Percentiles rank a stretch among this genome's conserved stretches.
These are phyloP conservation scores for Tiphia femorata DNA, from an alignment of 2,888 invertebrate species.

Conservation along the genomic window DNA sequence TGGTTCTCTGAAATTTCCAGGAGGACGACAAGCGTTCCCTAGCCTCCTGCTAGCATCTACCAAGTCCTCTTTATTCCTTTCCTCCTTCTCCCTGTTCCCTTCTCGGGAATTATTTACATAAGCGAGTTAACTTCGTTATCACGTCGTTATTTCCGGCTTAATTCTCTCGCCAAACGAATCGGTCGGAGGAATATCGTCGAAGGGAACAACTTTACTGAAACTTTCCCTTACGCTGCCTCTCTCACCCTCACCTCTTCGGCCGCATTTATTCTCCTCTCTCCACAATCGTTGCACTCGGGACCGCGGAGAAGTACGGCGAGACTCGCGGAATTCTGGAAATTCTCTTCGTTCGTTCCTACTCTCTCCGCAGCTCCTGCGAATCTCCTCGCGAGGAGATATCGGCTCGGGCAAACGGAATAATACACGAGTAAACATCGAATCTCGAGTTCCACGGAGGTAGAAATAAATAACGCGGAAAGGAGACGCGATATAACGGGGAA, in stretches of 20 bases:
- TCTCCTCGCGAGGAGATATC: constrained; percentile 30
- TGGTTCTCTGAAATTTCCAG: no score
- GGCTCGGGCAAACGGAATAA: constrained; percentile 33
- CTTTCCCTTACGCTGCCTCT: not conserved
- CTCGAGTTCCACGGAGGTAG: constrained; percentile 17
- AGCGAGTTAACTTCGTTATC: constrained; percentile 20
- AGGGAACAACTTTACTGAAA: not conserved
- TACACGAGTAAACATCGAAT: constrained; percentile 24
- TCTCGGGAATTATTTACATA: constrained; percentile 26
- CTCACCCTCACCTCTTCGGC: not conserved
- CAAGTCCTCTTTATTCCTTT: no score
- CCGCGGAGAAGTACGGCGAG: not conserved
- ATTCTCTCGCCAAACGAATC: constrained; percentile 23
- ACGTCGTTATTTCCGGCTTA: constrained; percentile 24
- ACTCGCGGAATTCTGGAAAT: not conserved
- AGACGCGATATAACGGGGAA: not conserved
- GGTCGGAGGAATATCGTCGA: constrained; percentile 1
- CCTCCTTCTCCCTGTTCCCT: not conserved
- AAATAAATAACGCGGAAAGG: constrained; percentile 22
- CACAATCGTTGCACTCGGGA: not conserved
- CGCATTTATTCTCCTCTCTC: not conserved
- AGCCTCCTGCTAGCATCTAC: no score
- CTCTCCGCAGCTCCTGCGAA: constrained; percentile 6
- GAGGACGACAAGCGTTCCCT: no score
- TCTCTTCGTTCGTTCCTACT: not conserved